Evolutionary conservation across 2,797 vertebrate species (phyloP), one percentile per base, ranked within the genome.

Genomic region (Enteromius treurensis): DNA sequence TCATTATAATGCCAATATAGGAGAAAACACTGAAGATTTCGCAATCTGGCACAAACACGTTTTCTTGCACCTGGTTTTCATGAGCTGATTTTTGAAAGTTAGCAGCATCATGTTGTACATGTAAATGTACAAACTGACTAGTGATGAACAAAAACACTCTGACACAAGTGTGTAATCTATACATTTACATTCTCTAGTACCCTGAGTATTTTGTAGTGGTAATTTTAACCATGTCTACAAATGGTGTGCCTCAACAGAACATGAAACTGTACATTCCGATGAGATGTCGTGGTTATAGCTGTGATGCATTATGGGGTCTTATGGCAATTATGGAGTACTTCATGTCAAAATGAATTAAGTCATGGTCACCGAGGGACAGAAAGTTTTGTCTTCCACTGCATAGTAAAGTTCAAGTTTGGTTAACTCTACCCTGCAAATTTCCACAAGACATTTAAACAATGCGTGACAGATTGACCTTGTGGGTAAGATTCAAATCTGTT

Each of bases 231-330:
- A 53, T 17, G 32, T 14, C 7, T 55, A 29, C n/a, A 80, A 67
- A 67, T 69, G 8, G 29, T 53, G 14, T 67, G 17, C 26, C 40
- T 67, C 26, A 21, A 67, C 23, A 77, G 58, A 47, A 21, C 58
- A 78, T 47, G 5, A 47, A 64, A 79, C 45, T 37, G 49, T 37
- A 23, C 32, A 60, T 70, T 42, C 29, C 34, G 42, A 37, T 32
- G 47, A 70, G 51, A 70, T 58, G 15, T 42, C 29, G 65, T 67
- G 13, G 47, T 51, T 75, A 51, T 75, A 49, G 77, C 77, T 62
- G 58, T 29, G 17, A 32, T 49, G 60, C n/a, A 78, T 47, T 65
- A 47, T 75, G 49, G 49, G 49, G 40, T 65, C 60, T 79, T 51
- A 32, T 53, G 47, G n/a, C 45, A 55, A 75, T 51, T 51, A 75